Evolutionary conservation across 1,140 invertebrate species (phyloP).

Genomic region (Megalopta genalis): DNA sequence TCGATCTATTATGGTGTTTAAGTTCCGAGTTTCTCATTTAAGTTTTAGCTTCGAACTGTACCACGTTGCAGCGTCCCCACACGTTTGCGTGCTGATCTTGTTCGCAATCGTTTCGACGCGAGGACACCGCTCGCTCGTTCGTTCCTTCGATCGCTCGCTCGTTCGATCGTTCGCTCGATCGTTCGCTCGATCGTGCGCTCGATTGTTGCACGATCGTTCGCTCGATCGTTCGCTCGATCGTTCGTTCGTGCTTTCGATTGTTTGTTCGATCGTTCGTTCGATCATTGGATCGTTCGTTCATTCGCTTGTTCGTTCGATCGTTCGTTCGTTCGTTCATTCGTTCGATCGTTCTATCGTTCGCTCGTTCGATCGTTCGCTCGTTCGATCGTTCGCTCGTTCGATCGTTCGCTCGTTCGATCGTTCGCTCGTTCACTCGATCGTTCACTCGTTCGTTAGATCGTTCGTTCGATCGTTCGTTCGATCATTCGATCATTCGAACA

Average conservation of each 20-base stretch:
- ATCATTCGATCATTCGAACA: too few relatives aligned
- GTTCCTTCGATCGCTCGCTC: not conserved
- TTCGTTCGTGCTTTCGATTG: too few relatives aligned
- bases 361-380: too few relatives aligned
- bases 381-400: not conserved
- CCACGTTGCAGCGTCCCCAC: conserved; percentile 22
- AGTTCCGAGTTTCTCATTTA: conserved; percentile 36
- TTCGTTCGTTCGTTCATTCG: not conserved
- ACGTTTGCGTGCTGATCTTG: conserved; percentile 42
- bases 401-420: not conserved
- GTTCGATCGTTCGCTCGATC: too few relatives aligned
- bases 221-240: too few relatives aligned
- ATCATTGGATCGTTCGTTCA: too few relatives aligned
- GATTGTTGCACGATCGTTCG: too few relatives aligned
- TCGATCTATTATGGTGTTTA: conserved; percentile 51
- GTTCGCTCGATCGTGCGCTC: too few relatives aligned
- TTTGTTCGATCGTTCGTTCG: not conserved
- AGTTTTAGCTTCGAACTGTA: conserved; percentile 55
- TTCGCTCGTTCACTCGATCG: too few relatives aligned
- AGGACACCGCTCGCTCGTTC: conserved; percentile 8
- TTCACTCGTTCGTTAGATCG: too few relatives aligned
- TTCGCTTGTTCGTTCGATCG: conserved; percentile 12
- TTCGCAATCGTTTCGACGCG: conserved; percentile 15
- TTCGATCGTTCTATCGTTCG: too few relatives aligned
- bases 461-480: too few relatives aligned